Base-by-base conservation (phyloP, 2,888 invertebrate species). In the Anarsia innoxiella region DNA sequence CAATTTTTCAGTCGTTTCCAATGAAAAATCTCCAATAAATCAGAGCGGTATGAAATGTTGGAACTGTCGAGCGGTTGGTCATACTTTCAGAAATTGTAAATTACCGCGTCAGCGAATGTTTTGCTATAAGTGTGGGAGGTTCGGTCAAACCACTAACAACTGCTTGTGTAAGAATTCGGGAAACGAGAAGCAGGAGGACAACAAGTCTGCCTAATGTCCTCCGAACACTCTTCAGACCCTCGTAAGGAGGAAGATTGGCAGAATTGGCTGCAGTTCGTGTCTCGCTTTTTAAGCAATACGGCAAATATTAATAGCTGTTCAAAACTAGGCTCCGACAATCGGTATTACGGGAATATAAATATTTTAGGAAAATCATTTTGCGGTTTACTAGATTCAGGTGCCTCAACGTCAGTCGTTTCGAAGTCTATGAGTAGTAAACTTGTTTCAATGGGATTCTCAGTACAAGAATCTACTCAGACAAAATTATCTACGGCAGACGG, bases 221-320 rank as follows among this genome's bases (percentile, higher is more conserved):
- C 31, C 30, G 11, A 14, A 14, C 12, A 12, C 12, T 12, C 30
- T 28, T n/a, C n/a, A n/a, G n/a, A n/a, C n/a, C n/a, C n/a, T n/a
- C n/a, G n/a, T n/a, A n/a, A n/a, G n/a, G 12, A 19, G 13, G 19
- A 31, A 10, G 43, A 40, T n/a, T 44, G 45, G 42, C 45, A 42
- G 40, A 31, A 40, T 3, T 45, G 45, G 45, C 19, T 42, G 9
- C 3, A 27, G 2, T 14, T 23, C 8, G 27, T 45, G n/a, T 5
- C 9, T 9, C 2, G 15, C 11, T 37, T 11, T 31, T 25, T 37
- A n/a, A n/a, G n/a, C 9, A 11, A 8, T 6, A 14, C 12, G 3
- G 19, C 31, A 3, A 12, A 37, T 11, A 14, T 31, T 2, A 14
- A 12, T 26, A 25, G 25, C 11, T 5, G 30, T 3, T 8, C 9